Evolutionary conservation across 1,140 invertebrate species (phyloP).

Genomic region (Chrysoperla carnea): DNA sequence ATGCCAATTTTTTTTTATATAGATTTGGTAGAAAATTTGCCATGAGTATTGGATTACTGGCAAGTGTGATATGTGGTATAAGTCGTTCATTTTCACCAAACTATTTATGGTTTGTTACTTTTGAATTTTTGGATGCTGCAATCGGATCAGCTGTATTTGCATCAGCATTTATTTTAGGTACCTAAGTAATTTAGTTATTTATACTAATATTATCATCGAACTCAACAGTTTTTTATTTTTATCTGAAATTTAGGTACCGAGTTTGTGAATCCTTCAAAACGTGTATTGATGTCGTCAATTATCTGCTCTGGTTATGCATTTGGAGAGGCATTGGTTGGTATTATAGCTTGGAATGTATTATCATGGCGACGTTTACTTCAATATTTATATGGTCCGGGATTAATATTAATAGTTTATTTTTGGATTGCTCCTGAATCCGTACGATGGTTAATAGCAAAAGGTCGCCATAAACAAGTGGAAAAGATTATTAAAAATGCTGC

Average conservation of each 20-base stretch:
- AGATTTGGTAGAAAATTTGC: slow-evolving; percentile 45
- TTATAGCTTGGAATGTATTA: slow-evolving; percentile 43
- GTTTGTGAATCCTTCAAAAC: slow-evolving; percentile 47
- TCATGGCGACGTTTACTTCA: slow-evolving; percentile 51
- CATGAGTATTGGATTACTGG: slow-evolving; percentile 33
- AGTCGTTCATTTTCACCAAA: slow-evolving; percentile 41
- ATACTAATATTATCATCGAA: no score
- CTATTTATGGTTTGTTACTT: slow-evolving; percentile 37
- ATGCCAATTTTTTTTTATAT: slow-evolving; percentile 3
- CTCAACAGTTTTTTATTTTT: no score
- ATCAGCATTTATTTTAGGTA: slow-evolving; percentile 39
- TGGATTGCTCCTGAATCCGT: slow-evolving; percentile 42
- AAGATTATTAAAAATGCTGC: slow-evolving; percentile 38
- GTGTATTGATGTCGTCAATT: slow-evolving; percentile 52
- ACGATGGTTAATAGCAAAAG: slow-evolving; percentile 55
- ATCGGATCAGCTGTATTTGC: slow-evolving; percentile 42
- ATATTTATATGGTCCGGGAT: slow-evolving; percentile 42
- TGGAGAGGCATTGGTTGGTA: slow-evolving; percentile 46
- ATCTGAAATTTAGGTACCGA: slow-evolving; percentile 47
- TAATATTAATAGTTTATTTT: slow-evolving; percentile 39
- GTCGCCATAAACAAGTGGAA: slow-evolving; percentile 39
- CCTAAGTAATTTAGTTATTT: not conserved
- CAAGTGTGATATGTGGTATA: slow-evolving; percentile 37
- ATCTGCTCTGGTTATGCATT: slow-evolving; percentile 52
- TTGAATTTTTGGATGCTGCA: slow-evolving; percentile 44